phyloP scores from a whole-genome alignment of 2,113 vertebrate genomes.

The Rhynchomys soricoides region DNA sequence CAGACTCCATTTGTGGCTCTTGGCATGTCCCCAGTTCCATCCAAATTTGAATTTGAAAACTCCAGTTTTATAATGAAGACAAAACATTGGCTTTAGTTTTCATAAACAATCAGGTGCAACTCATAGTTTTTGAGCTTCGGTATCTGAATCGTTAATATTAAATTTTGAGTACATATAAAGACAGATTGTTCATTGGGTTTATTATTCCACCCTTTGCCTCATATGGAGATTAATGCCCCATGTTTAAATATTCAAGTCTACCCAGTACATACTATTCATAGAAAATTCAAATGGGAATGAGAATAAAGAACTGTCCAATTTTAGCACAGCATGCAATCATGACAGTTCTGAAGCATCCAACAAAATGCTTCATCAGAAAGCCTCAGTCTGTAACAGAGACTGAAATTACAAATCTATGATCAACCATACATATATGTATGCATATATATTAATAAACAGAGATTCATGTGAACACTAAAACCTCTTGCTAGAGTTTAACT shows the following conservation, averaged over 20 bases:
- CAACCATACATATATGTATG: not conserved
- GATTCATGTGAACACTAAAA: not conserved
- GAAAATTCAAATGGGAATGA: slow-evolving; percentile 15
- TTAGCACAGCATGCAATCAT: not conserved
- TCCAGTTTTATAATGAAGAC: not conserved
- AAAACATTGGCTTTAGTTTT: not conserved
- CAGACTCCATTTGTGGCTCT: not conserved
- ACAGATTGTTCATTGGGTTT: not conserved
- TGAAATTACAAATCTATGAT: not conserved
- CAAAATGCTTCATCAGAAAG: slow-evolving; percentile 4
- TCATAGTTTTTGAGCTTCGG: not conserved
- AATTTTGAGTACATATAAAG: not conserved
- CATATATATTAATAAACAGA: not conserved
- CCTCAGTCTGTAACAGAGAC: not conserved
- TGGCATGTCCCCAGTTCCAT: not conserved
- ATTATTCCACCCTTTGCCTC: not conserved
- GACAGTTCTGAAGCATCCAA: not conserved
- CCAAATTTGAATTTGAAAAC: not conserved
- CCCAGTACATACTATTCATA: not conserved
- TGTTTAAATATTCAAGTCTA: slow-evolving; percentile 27
- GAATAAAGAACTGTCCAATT: not conserved
- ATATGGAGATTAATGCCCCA: not conserved
- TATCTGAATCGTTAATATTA: not conserved
- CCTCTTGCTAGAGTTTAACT: not conserved
- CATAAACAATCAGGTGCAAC: not conserved